Conservation (phyloP, 1,140 invertebrate genomes). For the Aphelenchoides besseyi region DNA sequence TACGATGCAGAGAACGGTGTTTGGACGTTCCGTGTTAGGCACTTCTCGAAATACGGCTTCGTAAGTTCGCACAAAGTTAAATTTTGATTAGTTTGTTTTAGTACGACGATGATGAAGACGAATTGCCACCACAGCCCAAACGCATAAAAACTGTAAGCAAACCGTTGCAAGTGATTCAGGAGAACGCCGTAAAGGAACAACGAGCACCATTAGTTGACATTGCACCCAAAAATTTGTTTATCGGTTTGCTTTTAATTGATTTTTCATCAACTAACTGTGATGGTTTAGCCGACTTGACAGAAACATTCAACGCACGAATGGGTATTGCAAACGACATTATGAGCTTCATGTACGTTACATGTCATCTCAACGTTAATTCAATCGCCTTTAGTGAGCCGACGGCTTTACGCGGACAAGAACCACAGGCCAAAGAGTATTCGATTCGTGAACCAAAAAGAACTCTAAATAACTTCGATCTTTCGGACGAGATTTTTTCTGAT, state of each 20-base stretch:
- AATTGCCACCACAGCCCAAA: conserved; percentile 25
- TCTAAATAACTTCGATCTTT: not conserved
- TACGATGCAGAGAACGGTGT: conserved; percentile 90
- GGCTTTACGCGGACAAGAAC: not conserved
- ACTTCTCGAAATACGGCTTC: conserved; percentile 93
- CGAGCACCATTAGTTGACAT: conserved; percentile 2
- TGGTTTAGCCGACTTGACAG: not conserved
- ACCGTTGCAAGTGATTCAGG: conserved; percentile 15
- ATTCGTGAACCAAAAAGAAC: not conserved
- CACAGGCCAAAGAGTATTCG: not conserved
- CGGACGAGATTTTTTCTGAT: not conserved
- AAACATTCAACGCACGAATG: not conserved
- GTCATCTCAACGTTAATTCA: not conserved
- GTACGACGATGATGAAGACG: conserved; percentile 59
- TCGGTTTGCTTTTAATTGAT: not conserved
- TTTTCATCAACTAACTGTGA: not conserved
- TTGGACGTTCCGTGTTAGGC: conserved; percentile 80
- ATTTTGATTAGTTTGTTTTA: conserved; percentile 66
- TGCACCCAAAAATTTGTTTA: not conserved
- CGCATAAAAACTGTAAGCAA: not conserved
- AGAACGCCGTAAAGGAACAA: not conserved
- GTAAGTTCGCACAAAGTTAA: conserved; percentile 70
- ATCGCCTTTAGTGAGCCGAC: conserved; percentile 6
- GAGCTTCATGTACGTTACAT: conserved; percentile 4
- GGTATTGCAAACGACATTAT: conserved; percentile 5